Conservation (phyloP, 2,797 vertebrate species). For the Manis pentadactyla region DNA sequence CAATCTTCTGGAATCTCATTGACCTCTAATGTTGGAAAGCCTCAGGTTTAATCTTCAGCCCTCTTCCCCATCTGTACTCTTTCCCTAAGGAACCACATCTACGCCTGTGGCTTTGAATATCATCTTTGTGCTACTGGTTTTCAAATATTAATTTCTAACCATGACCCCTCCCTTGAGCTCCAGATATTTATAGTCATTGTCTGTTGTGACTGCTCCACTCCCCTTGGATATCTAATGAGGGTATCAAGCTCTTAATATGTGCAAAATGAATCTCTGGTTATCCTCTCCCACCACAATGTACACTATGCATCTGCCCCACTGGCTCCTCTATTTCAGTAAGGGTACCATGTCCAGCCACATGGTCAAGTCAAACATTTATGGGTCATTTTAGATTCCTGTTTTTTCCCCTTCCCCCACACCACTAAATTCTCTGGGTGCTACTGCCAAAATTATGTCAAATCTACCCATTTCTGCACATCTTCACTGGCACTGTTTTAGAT, state of each 20-base stretch:
- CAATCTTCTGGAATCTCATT: background rate
- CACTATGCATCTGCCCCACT: background rate
- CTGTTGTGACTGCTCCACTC: background rate
- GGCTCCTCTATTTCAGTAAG: background rate
- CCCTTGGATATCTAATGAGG: background rate
- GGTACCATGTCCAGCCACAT: background rate
- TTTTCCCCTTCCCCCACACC: background rate
- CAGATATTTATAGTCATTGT: constrained; percentile 16
- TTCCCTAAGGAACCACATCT: background rate
- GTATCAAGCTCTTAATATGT: background rate
- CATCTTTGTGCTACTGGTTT: background rate
- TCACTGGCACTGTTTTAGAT: background rate
- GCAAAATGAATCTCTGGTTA: background rate
- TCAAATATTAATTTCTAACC: constrained; percentile 16
- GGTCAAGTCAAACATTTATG: background rate
- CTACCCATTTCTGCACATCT: background rate
- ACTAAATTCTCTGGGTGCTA: background rate
- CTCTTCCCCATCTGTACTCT: background rate
- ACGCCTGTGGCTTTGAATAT: background rate
- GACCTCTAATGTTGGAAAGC: background rate
- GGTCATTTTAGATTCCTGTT: background rate
- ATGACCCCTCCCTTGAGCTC: background rate
- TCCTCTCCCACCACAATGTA: background rate
- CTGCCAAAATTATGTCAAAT: constrained; percentile 13
- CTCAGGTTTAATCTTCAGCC: background rate